These are phyloP conservation scores for Myotis daubentonii DNA, from an alignment of 2,797 vertebrate genomes.

Conservation along the genomic window DNA sequence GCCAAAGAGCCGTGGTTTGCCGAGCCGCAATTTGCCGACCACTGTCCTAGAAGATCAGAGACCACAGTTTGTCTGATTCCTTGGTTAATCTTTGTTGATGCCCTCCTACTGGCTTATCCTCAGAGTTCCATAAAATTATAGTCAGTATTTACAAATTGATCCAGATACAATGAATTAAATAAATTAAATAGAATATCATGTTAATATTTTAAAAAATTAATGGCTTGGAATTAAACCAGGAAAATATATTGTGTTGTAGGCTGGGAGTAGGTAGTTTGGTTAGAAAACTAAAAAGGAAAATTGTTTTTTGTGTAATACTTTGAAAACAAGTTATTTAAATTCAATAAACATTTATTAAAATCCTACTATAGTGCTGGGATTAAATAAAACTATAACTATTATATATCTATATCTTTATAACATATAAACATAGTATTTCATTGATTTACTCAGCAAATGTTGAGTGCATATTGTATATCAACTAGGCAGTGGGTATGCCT, in stretches of 20 bases:
- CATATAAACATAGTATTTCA: background rate
- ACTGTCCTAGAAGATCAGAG: background rate
- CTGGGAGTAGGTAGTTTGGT: background rate
- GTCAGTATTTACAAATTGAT: background rate
- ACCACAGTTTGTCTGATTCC: background rate
- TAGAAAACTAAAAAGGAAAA: background rate
- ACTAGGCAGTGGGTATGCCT: background rate
- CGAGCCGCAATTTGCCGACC: too few relatives aligned
- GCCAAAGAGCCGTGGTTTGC: too few relatives aligned
- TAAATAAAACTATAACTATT: background rate
- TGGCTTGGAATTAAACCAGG: background rate
- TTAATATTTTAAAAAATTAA: constrained; percentile 15
- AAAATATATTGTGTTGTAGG: background rate
- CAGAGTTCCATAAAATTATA: background rate
- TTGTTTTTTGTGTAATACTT: background rate
- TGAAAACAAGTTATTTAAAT: background rate
- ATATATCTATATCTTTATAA: background rate
- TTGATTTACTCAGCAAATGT: constrained; percentile 15
- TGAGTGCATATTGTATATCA: background rate
- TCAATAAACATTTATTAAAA: background rate
- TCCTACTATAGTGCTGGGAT: background rate
- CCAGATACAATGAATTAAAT: background rate
- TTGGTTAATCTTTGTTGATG: background rate
- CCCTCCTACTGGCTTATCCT: background rate
- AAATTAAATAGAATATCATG: background rate